Base-by-base conservation (phyloP, 2,113 vertebrate genomes). In the Piprites chloris region DNA sequence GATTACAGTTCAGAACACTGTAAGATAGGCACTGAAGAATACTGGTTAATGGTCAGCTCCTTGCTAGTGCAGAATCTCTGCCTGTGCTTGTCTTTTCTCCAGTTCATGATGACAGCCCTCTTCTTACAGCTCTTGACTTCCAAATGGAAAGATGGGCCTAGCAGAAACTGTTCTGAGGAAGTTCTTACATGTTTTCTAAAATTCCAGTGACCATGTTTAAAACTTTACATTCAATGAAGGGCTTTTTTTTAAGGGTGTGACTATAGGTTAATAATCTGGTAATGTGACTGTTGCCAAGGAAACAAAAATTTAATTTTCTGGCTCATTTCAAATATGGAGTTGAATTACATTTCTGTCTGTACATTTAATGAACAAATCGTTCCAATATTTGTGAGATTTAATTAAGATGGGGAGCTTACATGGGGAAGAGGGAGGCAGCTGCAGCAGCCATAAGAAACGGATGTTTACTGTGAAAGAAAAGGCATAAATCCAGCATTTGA, bases 331-430 rank as follows among this genome's bases (percentile, higher is more conserved):
- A 81, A 90, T 22, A 30, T 63, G 67, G 39, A 83, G 33, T 75
- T 93, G 85, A 93, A 94, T 90, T 78, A 83, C 65, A 71, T 86
- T 90, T 86, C 87, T 83, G 58, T 49, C 37, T 91, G 61, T 86
- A 55, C 46, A n/a, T 89, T 85, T 85, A 96, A 90, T 84, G 72
- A 95, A 94, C 41, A 92, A 92, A 96, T 79, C 1, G 2, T 75
- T 93, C 35, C 56, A 59, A 10, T 91, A 86, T 90, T 88, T 92
- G 75, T 94, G 72, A 71, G 44, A 68, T 92, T 80, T 86, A 96
- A 78, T 96, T 81, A 88, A 68, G 79, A 65, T 72, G 44, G 26
- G 14, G 42, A 85, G 35, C 67, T 87, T 85, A n/a, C 17, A 53
- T 17, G 7, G 71, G 50, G 14, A 90, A 55, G 39, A 91, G 24